Base-by-base conservation (phyloP, 2,888 invertebrate genomes). In the Amiota mariae region DNA sequence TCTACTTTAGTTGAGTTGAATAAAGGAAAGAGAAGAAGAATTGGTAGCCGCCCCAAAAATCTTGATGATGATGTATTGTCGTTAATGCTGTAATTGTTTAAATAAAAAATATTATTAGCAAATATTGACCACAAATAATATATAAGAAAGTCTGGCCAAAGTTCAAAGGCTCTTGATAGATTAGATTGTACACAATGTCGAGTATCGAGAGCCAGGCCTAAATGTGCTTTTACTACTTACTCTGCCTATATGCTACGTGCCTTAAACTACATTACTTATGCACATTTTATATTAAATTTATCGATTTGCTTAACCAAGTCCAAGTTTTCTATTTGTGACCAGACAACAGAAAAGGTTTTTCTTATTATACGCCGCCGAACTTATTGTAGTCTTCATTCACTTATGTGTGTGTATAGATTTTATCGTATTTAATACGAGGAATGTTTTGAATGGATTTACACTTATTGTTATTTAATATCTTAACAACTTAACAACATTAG, bases 101-200 rank as follows among this genome's bases (percentile, higher is more conserved):
- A 18, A 15, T 36, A 73, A 80, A 80, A 59, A 79, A 85, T 82
- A 72, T 71, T 85, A 51, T 12, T 12, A n/a, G 54, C 2, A 51
- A 51, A 51, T 11, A 51, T 13, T 51, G n/a, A 51, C n/a, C n/a
- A n/a, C 51, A 51, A 51, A n/a, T 51, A 11, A 51, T 51, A 24
- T 24, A 24, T 24, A 24, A 24, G 24, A 24, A 24, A 13, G 51
- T 51, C 57, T 83, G 86, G 79, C 51, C 83, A 83, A 83, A 86
- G 83, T 83, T 86, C 83, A 83, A 13, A 24, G 20, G 56, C n/a
- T 51, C 54, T 12, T 4, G 54, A 51, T 3, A 8, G n/a, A 36
- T 13, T 4, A 51, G 8, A n/a, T 51, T 59, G 59, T 10, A 18
- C 20, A 59, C 59, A 59, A 6, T 18, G n/a, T 59, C 8, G 20